Percentiles rank a stretch among this genome's conserved stretches.
These are phyloP conservation scores for Babylonia areolata DNA, from an alignment of 1,140 invertebrate genomes.

Conservation along the genomic window DNA sequence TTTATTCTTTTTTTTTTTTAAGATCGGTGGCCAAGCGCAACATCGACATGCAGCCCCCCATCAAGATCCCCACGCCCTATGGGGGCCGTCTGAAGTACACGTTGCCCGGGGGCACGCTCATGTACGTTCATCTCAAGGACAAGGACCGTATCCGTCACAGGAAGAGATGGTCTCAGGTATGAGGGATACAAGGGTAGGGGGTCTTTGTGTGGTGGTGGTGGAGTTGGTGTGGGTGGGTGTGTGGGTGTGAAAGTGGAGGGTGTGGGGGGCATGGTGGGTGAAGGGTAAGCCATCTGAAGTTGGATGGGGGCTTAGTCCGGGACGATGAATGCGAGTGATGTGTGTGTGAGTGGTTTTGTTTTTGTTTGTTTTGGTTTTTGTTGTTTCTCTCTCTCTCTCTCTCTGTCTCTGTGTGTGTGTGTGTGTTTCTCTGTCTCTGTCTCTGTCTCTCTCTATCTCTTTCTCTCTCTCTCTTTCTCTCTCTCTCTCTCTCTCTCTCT, in stretches of 20 bases:
- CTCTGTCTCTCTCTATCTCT: neutral
- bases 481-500: neutral
- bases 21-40: constrained; percentile 63
- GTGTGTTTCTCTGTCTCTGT: neutral
- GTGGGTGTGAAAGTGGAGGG: too few relatives aligned
- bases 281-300: too few relatives aligned
- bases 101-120: constrained; percentile 97
- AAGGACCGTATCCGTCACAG: constrained; percentile 97
- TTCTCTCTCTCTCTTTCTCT: neutral
- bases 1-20: too few relatives aligned
- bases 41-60: constrained; percentile 52
- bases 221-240: too few relatives aligned
- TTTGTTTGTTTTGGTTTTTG: too few relatives aligned
- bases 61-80: constrained; percentile 83
- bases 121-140: constrained; percentile 98
- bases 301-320: too few relatives aligned
- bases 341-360: too few relatives aligned
- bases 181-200: neutral
- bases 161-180: constrained; percentile 78
- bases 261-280: too few relatives aligned
- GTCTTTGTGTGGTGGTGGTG: too few relatives aligned
- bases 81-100: constrained; percentile 96
- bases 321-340: too few relatives aligned
- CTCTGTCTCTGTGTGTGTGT: too few relatives aligned
- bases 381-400: too few relatives aligned